phyloP scores from a whole-genome alignment of 2,113 vertebrate genomes.

The Anoplopoma fimbria region DNA sequence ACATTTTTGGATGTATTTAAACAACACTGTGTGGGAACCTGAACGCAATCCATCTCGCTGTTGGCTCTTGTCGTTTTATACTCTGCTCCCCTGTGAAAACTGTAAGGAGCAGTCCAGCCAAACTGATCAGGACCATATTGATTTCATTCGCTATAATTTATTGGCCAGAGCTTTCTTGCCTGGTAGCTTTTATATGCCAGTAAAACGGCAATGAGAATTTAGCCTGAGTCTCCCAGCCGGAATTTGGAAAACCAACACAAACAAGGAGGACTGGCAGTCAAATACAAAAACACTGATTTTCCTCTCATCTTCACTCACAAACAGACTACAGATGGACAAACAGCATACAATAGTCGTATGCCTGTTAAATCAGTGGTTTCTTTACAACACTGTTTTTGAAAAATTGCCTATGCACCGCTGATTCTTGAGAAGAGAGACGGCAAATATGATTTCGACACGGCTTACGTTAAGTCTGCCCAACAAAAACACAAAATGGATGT shows the following conservation, averaged over 20 bases:
- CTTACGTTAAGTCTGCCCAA: constrained; percentile 48
- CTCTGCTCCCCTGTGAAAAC: constrained; percentile 39
- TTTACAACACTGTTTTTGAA: constrained; percentile 16
- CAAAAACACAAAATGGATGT: constrained; percentile 61
- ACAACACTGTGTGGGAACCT: constrained; percentile 24
- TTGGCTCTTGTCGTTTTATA: constrained; percentile 46
- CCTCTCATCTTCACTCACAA: constrained; percentile 1
- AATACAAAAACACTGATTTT: constrained; percentile 19
- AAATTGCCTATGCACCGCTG: constrained; percentile 16
- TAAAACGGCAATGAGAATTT: constrained; percentile 33
- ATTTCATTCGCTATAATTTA: constrained; percentile 55
- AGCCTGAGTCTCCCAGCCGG: constrained; percentile 7
- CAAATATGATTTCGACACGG: constrained; percentile 31
- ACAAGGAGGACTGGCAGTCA: constrained; percentile 25
- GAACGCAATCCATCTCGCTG: constrained; percentile 43
- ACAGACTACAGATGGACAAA: constrained; percentile 33
- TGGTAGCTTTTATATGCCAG: constrained; percentile 45
- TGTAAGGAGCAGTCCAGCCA: constrained; percentile 50
- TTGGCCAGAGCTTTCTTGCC: constrained; percentile 24
- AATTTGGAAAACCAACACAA: constrained; percentile 50
- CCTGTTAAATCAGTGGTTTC: constrained; percentile 20
- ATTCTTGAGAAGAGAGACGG: constrained; percentile 21
- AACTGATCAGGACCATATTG: constrained; percentile 67
- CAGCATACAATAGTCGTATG: constrained; percentile 12
- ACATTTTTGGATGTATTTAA: constrained; percentile 35